Evolutionary conservation across 2,888 invertebrate genomes (phyloP), one percentile per base, ranked within the genome.

Genomic region (Galeruca laticollis): DNA sequence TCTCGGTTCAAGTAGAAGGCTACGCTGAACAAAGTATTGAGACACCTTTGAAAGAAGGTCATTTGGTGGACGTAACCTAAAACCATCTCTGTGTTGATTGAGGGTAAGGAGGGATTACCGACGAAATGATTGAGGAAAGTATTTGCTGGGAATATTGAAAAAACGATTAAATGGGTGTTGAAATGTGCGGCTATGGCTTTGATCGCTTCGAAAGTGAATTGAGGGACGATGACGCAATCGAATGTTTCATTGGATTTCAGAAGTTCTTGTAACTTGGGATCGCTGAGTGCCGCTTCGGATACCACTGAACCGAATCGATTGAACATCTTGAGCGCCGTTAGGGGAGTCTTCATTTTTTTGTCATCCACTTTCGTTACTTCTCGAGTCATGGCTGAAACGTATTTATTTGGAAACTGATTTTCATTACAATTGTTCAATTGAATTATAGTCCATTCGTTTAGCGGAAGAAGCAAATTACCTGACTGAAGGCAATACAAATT

Each of bases 11-110:
- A 26, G 18, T 56, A 57, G 33, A 71, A 82, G 37, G 82, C 81
- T 1, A 85, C 56, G 0, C 83, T 82, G 0, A 78, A 75, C 3
- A 84, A 85, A 0, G 87, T 82, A 76, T 90, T 91, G 21, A 84
- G 79, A 0, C 89, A 54, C 73, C 91, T 82, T 73, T 87, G 86
- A 77, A 82, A 81, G 73, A 91, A 89, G 33, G 82, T 87, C 81
- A 88, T 87, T 59, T 78, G 81, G 49, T 87, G 84, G 54, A 82
- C 77, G 66, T 80, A 85, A 6, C 83, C 81, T 64, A 85, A 70
- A 60, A 86, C 85, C 6, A 84, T 83, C 60, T 87, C 86, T 0
- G 88, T 87, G 18, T 87, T 84, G 78, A 86, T 86, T 0, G 88
- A 86, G 78, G 85, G 86, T 0, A 86, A 84, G 0, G 80, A 81